Evolutionary conservation across 2,888 invertebrate species (phyloP).

Genomic region (Rutpela maculata): DNA sequence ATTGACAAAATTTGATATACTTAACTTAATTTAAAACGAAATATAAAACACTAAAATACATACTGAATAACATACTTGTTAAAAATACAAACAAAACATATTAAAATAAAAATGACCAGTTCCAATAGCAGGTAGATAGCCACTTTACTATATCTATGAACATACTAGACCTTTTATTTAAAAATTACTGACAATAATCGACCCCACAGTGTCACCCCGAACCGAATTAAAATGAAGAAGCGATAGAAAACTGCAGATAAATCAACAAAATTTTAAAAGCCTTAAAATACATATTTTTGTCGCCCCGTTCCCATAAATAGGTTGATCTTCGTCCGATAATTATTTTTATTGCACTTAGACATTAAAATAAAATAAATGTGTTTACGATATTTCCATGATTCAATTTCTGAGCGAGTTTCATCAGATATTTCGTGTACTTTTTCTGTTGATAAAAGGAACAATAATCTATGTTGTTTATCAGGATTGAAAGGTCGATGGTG

Average conservation of each 20-base stretch:
- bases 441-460: conserved; percentile 27
- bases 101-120: no score
- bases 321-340: background rate
- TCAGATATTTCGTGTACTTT: conserved; percentile 48
- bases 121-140: no score
- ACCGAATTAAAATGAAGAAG: background rate
- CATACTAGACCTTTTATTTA: no score
- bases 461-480: background rate
- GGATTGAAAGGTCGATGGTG: conserved; percentile 11
- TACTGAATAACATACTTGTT: no score
- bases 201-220: background rate
- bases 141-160: no score
- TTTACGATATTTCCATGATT: conserved; percentile 48
- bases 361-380: conserved; percentile 37
- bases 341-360: background rate
- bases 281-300: background rate
- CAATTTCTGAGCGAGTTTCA: conserved; percentile 49
- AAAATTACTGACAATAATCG: background rate
- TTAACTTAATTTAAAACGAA: no score
- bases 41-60: no score
- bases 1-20: no score
- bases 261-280: background rate
- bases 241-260: background rate
- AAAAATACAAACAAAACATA: no score
- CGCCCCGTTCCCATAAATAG: background rate